phyloP scores from a whole-genome alignment of 37 sponge, comb jelly and placozoan genomes.

The Eunapius fragilis region DNA sequence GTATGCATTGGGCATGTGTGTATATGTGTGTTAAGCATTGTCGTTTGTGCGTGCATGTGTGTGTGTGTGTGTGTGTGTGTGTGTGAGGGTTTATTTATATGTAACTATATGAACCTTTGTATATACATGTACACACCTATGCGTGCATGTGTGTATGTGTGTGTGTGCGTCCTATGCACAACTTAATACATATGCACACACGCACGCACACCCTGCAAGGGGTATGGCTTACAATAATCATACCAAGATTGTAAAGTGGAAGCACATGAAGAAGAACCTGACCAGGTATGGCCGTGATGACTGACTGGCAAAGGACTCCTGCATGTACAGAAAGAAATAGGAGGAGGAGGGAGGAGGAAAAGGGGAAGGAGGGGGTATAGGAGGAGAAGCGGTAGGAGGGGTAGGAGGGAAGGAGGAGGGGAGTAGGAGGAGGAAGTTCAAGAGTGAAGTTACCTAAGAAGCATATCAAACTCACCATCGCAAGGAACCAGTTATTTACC shows the following conservation, averaged over 20 bases:
- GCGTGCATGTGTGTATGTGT: too few species aligned
- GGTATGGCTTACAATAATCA: too few species aligned
- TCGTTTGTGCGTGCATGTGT: not conserved
- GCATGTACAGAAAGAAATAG: not conserved
- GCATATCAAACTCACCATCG: conserved; percentile 73
- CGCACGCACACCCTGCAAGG: too few species aligned
- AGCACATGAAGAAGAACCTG: conserved; percentile 68
- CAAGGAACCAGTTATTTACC: conserved; percentile 87
- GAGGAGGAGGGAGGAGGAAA: not conserved
- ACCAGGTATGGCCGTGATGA: not conserved
- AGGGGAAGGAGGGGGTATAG: conserved; percentile 1
- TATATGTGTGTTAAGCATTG: not conserved
- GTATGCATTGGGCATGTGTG: too few species aligned
- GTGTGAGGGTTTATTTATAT: too few species aligned
- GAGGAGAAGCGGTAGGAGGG: not conserved
- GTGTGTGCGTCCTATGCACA: not conserved
- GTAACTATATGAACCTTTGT: not conserved
- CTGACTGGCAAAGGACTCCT: conserved; percentile 58
- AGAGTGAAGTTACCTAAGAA: too few species aligned
- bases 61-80: conserved; percentile 29
- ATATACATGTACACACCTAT: too few species aligned
- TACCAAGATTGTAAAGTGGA: conserved; percentile 51
- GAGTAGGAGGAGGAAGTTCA: too few species aligned
- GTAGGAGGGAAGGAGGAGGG: too few species aligned
- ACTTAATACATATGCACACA: not conserved